Conservation (phyloP, 2,797 vertebrate genomes). For the Borostomias antarcticus region DNA sequence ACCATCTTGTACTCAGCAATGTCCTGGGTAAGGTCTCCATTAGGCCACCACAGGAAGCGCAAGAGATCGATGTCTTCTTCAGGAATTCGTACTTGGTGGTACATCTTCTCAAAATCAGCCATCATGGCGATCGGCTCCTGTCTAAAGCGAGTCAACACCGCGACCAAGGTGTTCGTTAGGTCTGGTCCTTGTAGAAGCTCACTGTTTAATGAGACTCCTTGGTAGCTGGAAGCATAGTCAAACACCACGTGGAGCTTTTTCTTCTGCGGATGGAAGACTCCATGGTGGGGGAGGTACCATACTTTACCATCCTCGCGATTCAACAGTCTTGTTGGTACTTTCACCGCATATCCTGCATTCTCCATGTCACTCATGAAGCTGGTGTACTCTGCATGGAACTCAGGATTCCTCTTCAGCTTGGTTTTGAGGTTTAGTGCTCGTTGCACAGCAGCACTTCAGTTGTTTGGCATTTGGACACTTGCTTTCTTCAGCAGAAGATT, state of each 20-base stretch:
- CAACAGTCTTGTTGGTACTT: background rate
- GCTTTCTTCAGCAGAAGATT: background rate
- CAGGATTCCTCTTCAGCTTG: slow-evolving; percentile 3
- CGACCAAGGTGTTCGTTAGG: slow-evolving; percentile 3
- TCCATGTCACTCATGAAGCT: background rate
- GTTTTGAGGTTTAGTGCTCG: slow-evolving; percentile 5
- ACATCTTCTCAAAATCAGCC: slow-evolving; percentile 20
- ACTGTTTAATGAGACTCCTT: slow-evolving; percentile 9
- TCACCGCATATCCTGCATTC: slow-evolving; percentile 1
- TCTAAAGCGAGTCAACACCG: slow-evolving; percentile 12
- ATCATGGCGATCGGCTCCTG: slow-evolving; percentile 25
- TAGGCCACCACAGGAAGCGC: slow-evolving; percentile 29
- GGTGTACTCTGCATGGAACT: slow-evolving; percentile 22
- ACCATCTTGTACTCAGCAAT: slow-evolving; percentile 27
- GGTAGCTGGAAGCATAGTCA: slow-evolving; percentile 13
- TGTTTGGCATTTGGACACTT: too few species aligned
- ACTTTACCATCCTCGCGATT: slow-evolving; percentile 1
- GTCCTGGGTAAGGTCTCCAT: background rate
- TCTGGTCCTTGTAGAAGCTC: slow-evolving; percentile 14
- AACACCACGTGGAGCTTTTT: slow-evolving; percentile 15
- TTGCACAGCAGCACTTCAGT: too few species aligned
- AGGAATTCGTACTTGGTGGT: slow-evolving; percentile 19
- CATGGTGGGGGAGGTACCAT: slow-evolving; percentile 22
- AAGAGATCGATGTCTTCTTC: slow-evolving; percentile 16
- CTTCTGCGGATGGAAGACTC: slow-evolving; percentile 22